Evolutionary conservation across 2,113 vertebrate genomes (phyloP), one percentile per base, ranked within the genome.

Genomic region (Clarias magur): DNA sequence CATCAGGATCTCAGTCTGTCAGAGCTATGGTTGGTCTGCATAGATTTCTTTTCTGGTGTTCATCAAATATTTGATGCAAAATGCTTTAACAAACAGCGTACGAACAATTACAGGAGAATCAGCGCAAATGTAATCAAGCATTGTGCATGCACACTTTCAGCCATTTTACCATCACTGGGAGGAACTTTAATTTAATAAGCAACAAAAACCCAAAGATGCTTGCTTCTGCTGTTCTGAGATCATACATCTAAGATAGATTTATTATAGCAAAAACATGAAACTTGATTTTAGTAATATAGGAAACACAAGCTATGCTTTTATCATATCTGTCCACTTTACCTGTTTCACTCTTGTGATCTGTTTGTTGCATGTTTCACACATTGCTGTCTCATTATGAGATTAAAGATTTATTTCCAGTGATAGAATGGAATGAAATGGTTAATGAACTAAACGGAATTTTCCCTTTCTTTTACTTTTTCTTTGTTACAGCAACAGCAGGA

Each of bases 161-260:
- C 84, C 88, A 60, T 62, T 86, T 85, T 48, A 60, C 54, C 72
- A 11, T 56, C 57, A 48, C 23, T 17, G 38, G 11, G 70, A 60
- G 85, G 75, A 75, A 54, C 21, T 68, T 1, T 86, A 90, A 89
- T 93, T 91, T 88, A 75, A 92, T 92, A 92, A 86, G 87, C 83
- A 82, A 87, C 92, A 85, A 70, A 88, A 89, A 91, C 91, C 88
- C 25, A 57, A 89, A 92, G 91, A 89, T 89, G 48, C 48, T 6
- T 15, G 88, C 70, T 92, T 90, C 91, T 84, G 83, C 93, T 93
- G 92, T 93, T 93, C 92, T 91, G 89, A 88, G 88, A 91, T 91
- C 91, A 94, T 87, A 89, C 85, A 93, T 91, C 90, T 88, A 84
- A 89, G 89, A 91, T 92, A 88, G 85, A 91, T 62, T 87, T 88